Evolutionary conservation across 2,797 vertebrate genomes (phyloP), one percentile per base, ranked within the genome.

Genomic region (Acomys russatus): DNA sequence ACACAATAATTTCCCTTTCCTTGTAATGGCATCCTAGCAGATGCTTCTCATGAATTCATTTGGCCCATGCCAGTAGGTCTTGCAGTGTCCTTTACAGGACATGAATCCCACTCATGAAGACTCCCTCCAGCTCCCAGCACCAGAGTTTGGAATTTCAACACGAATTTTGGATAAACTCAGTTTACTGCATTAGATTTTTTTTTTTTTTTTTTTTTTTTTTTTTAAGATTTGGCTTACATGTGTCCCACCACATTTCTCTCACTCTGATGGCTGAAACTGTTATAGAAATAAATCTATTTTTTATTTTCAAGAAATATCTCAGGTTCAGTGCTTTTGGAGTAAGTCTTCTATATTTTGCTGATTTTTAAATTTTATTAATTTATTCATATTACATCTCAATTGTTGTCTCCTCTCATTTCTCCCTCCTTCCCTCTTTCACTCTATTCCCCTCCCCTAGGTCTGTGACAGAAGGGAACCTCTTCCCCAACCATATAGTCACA

Each of bases 261-360:
- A 96, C 0, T 6, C 18, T 66, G 30, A 35, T 87, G 59, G 22
- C 68, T 93, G 71, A 85, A 30, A 49, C 54, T 59, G 6, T 63
- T 92, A 15, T 66, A 89, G 30, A 84, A 9, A 20, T 84, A 76
- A 70, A 80, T 84, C 3, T 7, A 71, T 63, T 94, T 23, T 70
- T 96, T 33, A 38, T 5, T 94, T 2, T 90, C 25, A 49, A 92
- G 66, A 76, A 82, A 9, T 14, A 93, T 95, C 91, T 85, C 51
- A 93, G 91, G 79, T 92, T 38, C 49, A 8, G 1, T 28, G 1
- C 63, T 88, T 80, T 0, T 80, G 7, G 25, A 30, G 3, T 44
- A n/a, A 86, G 6, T 91, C 38, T 73, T 88, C n/a, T 87, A 4
- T 71, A 56, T 49, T 77, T 7, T 61, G 1, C 11, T 51, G 4